Evolutionary conservation across 2,797 vertebrate genomes (phyloP).

Genomic region (Philypnodon macrostomus): DNA sequence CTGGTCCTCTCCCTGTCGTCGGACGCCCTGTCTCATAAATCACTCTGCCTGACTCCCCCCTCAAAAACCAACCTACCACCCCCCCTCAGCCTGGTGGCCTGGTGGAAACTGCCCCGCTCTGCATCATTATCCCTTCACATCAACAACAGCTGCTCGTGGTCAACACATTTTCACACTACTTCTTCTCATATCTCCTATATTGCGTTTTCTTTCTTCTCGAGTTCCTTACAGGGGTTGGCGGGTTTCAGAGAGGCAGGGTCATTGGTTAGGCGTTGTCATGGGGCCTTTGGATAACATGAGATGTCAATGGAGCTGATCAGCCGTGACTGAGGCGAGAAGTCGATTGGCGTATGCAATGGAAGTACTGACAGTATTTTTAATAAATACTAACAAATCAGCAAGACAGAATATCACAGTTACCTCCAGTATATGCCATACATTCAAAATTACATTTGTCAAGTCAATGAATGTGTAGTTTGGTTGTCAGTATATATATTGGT

Average conservation of each 20-base stretch:
- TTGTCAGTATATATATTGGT: no score
- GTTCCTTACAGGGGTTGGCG: constrained; percentile 45
- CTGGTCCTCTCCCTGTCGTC: constrained; percentile 47
- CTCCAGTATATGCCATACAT: no score
- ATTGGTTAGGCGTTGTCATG: constrained; percentile 69
- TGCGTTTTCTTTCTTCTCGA: constrained; percentile 35
- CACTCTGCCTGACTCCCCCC: constrained; percentile 65
- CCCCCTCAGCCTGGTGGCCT: constrained; percentile 49
- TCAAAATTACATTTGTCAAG: no score
- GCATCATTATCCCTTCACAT: constrained; percentile 51
- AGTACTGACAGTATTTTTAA: no score
- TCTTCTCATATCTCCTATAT: constrained; percentile 36
- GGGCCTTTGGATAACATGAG: constrained; percentile 70
- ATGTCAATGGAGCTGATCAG: constrained; percentile 65
- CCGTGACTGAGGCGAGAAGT: constrained; percentile 57
- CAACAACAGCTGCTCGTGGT: constrained; percentile 67
- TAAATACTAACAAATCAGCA: no score
- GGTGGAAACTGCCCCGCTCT: constrained; percentile 31
- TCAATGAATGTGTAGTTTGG: no score
- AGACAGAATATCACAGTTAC: no score
- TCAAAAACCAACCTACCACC: no score
- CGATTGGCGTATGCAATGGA: constrained; percentile 35
- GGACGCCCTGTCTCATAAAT: constrained; percentile 72
- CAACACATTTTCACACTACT: constrained; percentile 29
- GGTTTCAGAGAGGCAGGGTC: constrained; percentile 67